Percentiles rank a stretch among this genome's conserved stretches.
Evolutionary conservation across 2,113 vertebrate species (phyloP).

Genomic region (Pseudorectes ferrugineus): DNA sequence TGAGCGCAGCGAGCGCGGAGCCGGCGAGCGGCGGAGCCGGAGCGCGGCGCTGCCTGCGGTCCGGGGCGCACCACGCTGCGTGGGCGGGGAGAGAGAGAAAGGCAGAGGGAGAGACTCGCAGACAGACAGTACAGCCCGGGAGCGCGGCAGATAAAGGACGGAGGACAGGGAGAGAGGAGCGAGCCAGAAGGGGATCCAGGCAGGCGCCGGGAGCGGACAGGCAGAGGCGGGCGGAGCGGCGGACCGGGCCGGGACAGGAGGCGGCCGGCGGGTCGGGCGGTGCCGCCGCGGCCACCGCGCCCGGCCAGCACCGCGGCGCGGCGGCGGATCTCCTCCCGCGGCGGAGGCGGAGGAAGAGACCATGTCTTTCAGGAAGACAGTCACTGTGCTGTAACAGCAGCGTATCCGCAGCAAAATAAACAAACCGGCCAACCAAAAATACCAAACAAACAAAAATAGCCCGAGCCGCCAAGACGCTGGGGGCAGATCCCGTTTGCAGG

Average conservation of each 20-base stretch:
- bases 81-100: conserved; percentile 49
- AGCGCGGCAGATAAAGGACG: not conserved
- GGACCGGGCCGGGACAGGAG: too few relatives aligned
- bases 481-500: too few relatives aligned
- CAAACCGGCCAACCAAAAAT: too few relatives aligned
- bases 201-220: too few relatives aligned
- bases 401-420: too few relatives aligned
- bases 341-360: conserved; percentile 25
- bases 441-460: too few relatives aligned
- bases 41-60: too few relatives aligned
- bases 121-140: not conserved
- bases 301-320: not conserved
- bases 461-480: too few relatives aligned
- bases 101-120: not conserved
- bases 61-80: conserved; percentile 31
- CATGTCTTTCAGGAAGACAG: not conserved
- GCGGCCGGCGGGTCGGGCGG: too few relatives aligned
- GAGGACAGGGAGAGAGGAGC: not conserved
- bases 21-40: not conserved
- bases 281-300: not conserved
- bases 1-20: not conserved
- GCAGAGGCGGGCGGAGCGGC: too few relatives aligned
- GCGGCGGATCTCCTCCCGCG: conserved; percentile 9
- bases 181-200: too few relatives aligned
- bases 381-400: too few relatives aligned